These are phyloP conservation scores for Crotalus tigris DNA, from an alignment of 2,113 vertebrate genomes.

Conservation along the genomic window DNA sequence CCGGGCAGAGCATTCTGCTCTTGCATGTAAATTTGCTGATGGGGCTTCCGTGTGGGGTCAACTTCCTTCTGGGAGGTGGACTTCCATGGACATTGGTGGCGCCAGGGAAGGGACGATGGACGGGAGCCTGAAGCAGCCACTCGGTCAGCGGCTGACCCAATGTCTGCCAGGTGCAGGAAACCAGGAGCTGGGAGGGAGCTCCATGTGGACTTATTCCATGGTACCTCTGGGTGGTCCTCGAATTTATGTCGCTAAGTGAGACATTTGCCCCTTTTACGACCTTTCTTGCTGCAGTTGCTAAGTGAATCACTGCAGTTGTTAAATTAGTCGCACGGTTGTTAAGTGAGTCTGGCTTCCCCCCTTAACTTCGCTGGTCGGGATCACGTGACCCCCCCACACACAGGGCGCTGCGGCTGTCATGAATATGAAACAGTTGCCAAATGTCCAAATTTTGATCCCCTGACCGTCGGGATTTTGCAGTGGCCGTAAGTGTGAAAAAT, in stretches of 20 bases:
- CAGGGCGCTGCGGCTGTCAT: accelerated
- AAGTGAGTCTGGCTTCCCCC: not conserved
- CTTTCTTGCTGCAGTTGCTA: too few species aligned
- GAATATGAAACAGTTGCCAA: not conserved
- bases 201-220: not conserved
- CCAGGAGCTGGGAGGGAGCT: too few species aligned
- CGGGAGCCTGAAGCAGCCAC: too few species aligned
- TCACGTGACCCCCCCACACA: too few species aligned
- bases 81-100: not conserved
- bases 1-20: too few species aligned
- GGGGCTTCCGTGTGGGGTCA: not conserved
- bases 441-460: not conserved
- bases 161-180: not conserved
- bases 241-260: not conserved
- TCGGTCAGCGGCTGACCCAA: not conserved
- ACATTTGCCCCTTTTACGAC: not conserved
- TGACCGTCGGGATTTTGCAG: not conserved
- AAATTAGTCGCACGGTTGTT: not conserved
- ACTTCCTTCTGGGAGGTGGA: too few species aligned
- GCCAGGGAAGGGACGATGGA: not conserved
- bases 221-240: not conserved
- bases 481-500: not conserved
- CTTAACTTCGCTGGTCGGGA: too few species aligned
- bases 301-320: not conserved
- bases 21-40: too few species aligned